phyloP scores from a whole-genome alignment of 2,113 vertebrate species.

The Myocastor coypus region DNA sequence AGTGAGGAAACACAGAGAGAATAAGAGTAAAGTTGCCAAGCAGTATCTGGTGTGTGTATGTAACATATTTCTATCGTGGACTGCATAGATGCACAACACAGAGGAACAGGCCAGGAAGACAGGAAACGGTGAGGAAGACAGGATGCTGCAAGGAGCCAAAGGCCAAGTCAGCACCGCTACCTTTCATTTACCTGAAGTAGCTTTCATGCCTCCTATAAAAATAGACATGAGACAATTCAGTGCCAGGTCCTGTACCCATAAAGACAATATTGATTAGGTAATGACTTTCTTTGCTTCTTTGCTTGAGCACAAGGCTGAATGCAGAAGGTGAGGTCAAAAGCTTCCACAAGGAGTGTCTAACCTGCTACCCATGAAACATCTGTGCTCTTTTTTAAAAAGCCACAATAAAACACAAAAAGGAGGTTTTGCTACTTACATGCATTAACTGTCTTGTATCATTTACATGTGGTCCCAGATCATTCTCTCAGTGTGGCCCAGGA shows the following conservation, averaged over 20 bases:
- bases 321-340: not conserved
- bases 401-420: not conserved
- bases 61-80: not conserved
- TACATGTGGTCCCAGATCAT: not conserved
- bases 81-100: not conserved
- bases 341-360: not conserved
- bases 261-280: not conserved
- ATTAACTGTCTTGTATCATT: not conserved
- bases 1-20: not conserved
- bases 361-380: not conserved
- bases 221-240: not conserved
- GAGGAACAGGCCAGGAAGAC: not conserved
- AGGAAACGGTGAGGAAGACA: not conserved
- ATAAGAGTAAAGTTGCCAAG: not conserved
- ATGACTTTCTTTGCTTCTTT: not conserved
- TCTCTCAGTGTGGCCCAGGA: not conserved
- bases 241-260: not conserved
- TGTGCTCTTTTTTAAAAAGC: not conserved
- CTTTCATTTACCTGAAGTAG: not conserved
- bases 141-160: not conserved
- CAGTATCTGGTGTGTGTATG: not conserved
- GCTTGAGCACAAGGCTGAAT: not conserved
- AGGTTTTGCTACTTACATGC: not conserved
- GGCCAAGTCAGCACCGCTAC: not conserved
- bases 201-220: not conserved